A percentile compares a stretch with the other conserved stretches of the same genome.
phyloP scores from a whole-genome alignment of 2,113 vertebrate genomes.

The Leptosomus discolor region DNA sequence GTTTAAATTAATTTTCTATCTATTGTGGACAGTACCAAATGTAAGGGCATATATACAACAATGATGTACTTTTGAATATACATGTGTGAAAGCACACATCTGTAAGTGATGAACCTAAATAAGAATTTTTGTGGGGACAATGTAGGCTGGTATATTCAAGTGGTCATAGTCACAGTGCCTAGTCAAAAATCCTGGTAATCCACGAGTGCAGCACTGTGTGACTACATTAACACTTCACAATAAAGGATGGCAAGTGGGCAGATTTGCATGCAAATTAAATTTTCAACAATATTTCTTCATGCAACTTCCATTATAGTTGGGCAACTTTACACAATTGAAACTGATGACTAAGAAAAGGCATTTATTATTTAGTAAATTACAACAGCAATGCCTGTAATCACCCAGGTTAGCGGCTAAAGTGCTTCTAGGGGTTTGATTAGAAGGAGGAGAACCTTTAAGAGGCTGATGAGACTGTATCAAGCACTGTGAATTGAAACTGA shows the following conservation, averaged over 20 bases:
- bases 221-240: constrained; percentile 15
- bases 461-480: neutral
- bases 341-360: constrained; percentile 49
- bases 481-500: neutral
- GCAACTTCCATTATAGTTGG: constrained; percentile 61
- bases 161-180: neutral
- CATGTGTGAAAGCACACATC: rapidly evolving
- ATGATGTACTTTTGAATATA: neutral
- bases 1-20: neutral
- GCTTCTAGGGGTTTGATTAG: constrained; percentile 34
- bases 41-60: neutral
- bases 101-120: neutral
- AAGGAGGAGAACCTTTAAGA: constrained; percentile 32
- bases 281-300: constrained; percentile 52
- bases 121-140: neutral
- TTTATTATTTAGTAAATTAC: constrained; percentile 45
- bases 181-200: neutral
- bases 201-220: neutral
- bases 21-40: neutral
- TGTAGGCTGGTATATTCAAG: neutral
- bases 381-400: constrained; percentile 27
- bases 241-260: constrained; percentile 34
- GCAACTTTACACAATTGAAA: constrained; percentile 56
- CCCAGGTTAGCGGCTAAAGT: constrained; percentile 30
- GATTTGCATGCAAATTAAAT: constrained; percentile 66